These are phyloP conservation scores for Gallinago paraguaiae DNA, from an alignment of 2,113 vertebrate genomes.

Conservation along the genomic window DNA sequence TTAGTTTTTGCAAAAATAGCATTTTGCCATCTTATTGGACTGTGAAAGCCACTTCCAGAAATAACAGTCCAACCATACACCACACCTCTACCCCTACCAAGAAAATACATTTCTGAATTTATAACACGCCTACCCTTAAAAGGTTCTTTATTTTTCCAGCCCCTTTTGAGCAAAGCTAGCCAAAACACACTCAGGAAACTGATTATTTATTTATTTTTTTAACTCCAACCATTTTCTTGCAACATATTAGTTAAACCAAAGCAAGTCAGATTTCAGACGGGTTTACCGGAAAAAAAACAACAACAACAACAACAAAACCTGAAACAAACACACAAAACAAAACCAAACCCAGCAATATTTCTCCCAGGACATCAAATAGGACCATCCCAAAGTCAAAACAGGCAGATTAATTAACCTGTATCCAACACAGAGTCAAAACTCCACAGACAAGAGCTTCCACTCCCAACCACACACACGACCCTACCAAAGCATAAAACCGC, in stretches of 20 bases:
- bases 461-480: background rate
- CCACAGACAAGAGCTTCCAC: background rate
- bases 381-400: background rate
- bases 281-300: background rate
- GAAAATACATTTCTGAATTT: rapidly evolving
- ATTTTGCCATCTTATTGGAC: background rate
- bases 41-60: background rate
- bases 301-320: background rate
- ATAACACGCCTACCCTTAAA: background rate
- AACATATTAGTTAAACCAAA: background rate
- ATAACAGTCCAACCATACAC: background rate
- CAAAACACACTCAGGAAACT: background rate
- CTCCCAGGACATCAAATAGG: background rate
- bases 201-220: background rate
- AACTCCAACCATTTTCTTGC: background rate
- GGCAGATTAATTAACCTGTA: background rate
- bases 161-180: background rate
- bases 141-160: background rate
- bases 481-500: background rate
- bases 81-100: background rate
- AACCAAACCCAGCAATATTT: background rate
- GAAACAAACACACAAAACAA: background rate
- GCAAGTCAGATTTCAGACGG: background rate
- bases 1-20: background rate
- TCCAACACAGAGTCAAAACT: background rate